Conservation (phyloP, 2,797 vertebrate genomes). For the Brotula barbata region DNA sequence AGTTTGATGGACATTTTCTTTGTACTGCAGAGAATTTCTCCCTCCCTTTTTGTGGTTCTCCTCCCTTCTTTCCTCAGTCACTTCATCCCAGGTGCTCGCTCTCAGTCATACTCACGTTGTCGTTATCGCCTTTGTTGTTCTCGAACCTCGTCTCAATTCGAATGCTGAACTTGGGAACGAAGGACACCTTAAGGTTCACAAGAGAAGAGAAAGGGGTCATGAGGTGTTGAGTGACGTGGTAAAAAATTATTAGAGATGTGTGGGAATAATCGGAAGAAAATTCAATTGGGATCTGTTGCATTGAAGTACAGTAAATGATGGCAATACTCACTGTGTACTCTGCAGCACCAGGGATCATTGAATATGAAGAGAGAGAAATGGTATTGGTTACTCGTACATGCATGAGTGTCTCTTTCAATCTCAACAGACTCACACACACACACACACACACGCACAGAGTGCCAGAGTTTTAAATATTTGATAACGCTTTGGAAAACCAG, state of each 20-base stretch:
- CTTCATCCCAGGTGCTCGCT: conserved; percentile 40
- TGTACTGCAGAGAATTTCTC: conserved; percentile 55
- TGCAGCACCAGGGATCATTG: conserved; percentile 64
- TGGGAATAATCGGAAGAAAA: too few relatives aligned
- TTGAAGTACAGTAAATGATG: conserved; percentile 63
- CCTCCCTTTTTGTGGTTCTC: conserved; percentile 21
- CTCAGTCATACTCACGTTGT: conserved; percentile 78
- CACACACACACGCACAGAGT: conserved; percentile 20
- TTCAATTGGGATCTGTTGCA: conserved; percentile 36
- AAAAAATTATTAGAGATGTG: too few relatives aligned
- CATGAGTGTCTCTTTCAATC: conserved; percentile 25
- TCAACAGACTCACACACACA: conserved; percentile 24
- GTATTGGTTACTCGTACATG: conserved; percentile 60
- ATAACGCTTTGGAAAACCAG: conserved; percentile 45
- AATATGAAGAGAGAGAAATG: conserved; percentile 51
- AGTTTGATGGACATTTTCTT: conserved; percentile 62
- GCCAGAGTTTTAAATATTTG: conserved; percentile 50
- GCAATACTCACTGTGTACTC: conserved; percentile 81
- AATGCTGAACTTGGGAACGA: conserved; percentile 82
- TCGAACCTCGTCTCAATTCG: conserved; percentile 84
- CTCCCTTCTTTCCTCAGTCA: conserved; percentile 36
- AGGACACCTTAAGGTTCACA: conserved; percentile 74
- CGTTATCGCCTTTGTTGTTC: conserved; percentile 82
- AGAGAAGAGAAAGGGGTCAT: conserved; percentile 8
- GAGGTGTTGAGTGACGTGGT: conserved; percentile 12